Base-by-base conservation (phyloP, 2,113 vertebrate genomes). In the Macroglossus sobrinus region DNA sequence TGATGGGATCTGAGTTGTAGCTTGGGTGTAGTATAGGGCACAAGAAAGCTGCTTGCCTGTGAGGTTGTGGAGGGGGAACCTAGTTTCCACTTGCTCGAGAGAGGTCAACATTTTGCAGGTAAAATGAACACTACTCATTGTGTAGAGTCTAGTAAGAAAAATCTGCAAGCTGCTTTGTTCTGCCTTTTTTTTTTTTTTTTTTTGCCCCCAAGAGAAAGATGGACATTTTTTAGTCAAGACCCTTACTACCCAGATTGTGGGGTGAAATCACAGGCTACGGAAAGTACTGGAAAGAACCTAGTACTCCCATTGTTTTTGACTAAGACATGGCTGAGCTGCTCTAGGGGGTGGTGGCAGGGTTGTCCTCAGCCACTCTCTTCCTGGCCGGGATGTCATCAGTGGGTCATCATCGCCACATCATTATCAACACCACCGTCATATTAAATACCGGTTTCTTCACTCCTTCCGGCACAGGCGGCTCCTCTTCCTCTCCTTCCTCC, bases 401-500 rank as follows among this genome's bases (percentile, higher is more conserved):
- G 53, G n/a, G n/a, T 4, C 30, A 0, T 0, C 5, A 28, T 2
- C 22, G 13, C 7, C 15, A 28, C 14, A 12, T 0, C 47, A 43
- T 5, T 50, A 26, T 1, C 38, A 80, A 0, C 38, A 26, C 0
- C 89, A 35, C 0, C 33, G 1, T 4, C 9, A 35, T 1, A 1
- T 50, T n/a, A 69, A 66, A 64, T 74, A 98, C 98, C 96, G 0
- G 96, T 98, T 97, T 96, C 87, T 96, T 98, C 6, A 96, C 98
- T 55, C 97, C 98, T 76, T 97, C 98, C 26, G 85, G 97, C 15
- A 93, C 92, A 1, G 84, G 74, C 9, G 82, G 53, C 86, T 95
- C 92, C 2, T 93, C 94, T 38, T 96, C 98, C 71, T 98, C 98
- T 22, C 97, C 98, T 75, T 98, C 98, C 68, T 93, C 88, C 24